Percentiles rank a stretch among this genome's conserved stretches.
Evolutionary conservation across 2,113 vertebrate genomes (phyloP).

Genomic region (Hemiprocne comata): DNA sequence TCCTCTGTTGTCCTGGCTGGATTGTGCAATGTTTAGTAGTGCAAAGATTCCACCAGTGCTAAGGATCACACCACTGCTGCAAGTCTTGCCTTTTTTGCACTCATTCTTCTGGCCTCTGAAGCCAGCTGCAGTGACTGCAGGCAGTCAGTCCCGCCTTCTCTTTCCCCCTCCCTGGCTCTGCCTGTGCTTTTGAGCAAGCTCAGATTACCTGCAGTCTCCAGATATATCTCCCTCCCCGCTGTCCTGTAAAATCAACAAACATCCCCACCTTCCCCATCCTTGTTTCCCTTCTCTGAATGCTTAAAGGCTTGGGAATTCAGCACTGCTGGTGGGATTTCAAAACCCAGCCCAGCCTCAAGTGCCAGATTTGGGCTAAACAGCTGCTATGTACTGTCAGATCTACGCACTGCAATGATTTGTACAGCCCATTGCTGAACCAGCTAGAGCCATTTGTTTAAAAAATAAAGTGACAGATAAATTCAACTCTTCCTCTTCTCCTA

Average conservation of each 20-base stretch:
- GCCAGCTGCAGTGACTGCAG: background rate
- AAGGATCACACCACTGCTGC: background rate
- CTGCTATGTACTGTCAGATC: background rate
- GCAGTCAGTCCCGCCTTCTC: background rate
- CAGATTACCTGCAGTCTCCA: background rate
- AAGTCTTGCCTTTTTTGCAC: background rate
- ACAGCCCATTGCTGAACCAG: background rate
- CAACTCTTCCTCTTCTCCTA: background rate
- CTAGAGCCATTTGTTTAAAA: conserved; percentile 34
- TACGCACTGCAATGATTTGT: background rate
- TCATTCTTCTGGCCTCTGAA: rapidly evolving
- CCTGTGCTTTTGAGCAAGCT: background rate
- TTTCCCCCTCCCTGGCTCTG: background rate
- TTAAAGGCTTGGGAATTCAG: background rate
- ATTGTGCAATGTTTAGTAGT: background rate
- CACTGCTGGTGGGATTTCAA: conserved; percentile 21
- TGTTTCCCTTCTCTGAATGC: background rate
- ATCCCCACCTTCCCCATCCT: background rate
- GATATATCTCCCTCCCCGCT: background rate
- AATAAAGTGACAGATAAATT: conserved; percentile 48
- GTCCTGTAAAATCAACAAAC: background rate
- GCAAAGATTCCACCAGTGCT: background rate
- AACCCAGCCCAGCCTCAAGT: background rate
- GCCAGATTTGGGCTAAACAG: background rate
- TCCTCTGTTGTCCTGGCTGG: background rate